A percentile compares a stretch with the other conserved stretches of the same genome.
Evolutionary conservation across 53 echinoderm and acorn worm genomes (phyloP).

Genomic region (Glandiceps talaboti): DNA sequence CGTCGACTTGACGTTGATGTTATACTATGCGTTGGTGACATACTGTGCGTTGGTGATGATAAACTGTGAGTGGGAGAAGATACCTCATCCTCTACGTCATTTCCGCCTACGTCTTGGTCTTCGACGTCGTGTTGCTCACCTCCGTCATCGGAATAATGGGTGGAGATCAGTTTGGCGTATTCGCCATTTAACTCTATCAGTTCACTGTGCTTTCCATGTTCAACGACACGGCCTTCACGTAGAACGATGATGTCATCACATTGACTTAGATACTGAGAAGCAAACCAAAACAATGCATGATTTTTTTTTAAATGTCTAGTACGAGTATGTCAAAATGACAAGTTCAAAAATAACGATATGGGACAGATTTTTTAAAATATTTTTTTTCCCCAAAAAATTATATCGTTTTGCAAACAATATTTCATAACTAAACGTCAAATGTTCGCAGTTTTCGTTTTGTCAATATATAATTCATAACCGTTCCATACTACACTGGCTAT

Average conservation of each 20-base stretch:
- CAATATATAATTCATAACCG: too few species aligned
- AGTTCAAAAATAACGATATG: too few species aligned
- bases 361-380: too few species aligned
- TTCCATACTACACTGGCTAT: too few species aligned
- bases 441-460: too few species aligned
- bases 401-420: too few species aligned
- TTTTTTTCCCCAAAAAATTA: too few species aligned
- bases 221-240: constrained; percentile 58
- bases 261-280: constrained; percentile 57
- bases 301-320: background rate
- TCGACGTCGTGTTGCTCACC: background rate
- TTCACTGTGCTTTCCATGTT: constrained; percentile 55
- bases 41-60: constrained; percentile 3
- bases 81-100: background rate
- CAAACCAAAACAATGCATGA: too few species aligned
- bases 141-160: constrained; percentile 20
- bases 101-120: constrained; percentile 4
- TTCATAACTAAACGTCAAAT: too few species aligned
- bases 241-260: constrained; percentile 71
- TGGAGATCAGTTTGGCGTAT: constrained; percentile 58
- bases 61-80: background rate
- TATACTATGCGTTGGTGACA: background rate
- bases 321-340: constrained; percentile 1
- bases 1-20: background rate
- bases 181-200: constrained; percentile 37